phyloP scores from a whole-genome alignment of 2,888 invertebrate species.

The Calliscelio sp. region DNA sequence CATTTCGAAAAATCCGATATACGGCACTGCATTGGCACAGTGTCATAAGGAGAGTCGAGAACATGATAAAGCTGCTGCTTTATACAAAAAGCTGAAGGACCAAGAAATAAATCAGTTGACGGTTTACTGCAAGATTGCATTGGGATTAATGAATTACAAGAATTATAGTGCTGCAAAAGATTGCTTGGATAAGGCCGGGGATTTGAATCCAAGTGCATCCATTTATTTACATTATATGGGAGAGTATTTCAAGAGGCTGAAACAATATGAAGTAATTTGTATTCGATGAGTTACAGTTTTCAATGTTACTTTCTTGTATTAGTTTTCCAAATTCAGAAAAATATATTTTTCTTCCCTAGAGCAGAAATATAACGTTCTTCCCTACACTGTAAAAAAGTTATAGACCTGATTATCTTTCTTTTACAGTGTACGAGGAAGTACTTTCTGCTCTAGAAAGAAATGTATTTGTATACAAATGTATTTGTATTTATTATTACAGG shows the following conservation, averaged over 20 bases:
- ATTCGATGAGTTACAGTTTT: not conserved
- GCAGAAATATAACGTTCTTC: too few species aligned
- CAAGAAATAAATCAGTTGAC: slow-evolving; percentile 13
- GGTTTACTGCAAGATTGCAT: slow-evolving; percentile 45
- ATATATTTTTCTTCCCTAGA: not conserved
- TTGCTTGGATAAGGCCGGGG: slow-evolving; percentile 4
- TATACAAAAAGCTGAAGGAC: slow-evolving; percentile 19
- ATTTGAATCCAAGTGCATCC: not conserved
- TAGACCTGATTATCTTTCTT: too few species aligned
- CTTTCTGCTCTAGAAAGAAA: too few species aligned
- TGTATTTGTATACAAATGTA: too few species aligned
- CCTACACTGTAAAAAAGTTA: too few species aligned
- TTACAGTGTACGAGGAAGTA: too few species aligned
- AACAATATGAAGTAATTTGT: slow-evolving; percentile 9
- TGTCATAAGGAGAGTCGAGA: slow-evolving; percentile 42
- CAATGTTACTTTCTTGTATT: too few species aligned
- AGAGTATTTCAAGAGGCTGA: not conserved
- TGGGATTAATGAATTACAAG: slow-evolving; percentile 36
- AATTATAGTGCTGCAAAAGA: not conserved
- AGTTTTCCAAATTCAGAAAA: not conserved
- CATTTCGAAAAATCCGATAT: slow-evolving; percentile 26
- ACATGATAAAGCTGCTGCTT: not conserved
- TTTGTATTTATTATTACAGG: slow-evolving; percentile 28
- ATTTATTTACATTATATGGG: slow-evolving; percentile 10
- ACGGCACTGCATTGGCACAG: slow-evolving; percentile 34